phyloP scores from a whole-genome alignment of 2,113 vertebrate species.

The Casuarius casuarius region DNA sequence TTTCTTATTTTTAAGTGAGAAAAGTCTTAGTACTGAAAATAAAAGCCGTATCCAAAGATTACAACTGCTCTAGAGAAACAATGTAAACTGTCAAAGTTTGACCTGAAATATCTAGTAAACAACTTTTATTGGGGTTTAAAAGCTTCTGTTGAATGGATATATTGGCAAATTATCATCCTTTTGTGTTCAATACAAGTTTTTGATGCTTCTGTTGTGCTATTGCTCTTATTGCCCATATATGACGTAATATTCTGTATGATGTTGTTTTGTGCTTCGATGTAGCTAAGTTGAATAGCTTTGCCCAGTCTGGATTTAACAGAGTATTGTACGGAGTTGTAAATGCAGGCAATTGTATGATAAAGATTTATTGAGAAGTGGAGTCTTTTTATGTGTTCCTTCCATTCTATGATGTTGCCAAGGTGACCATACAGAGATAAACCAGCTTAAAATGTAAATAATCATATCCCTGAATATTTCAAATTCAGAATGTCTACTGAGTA shows the following conservation, averaged over 20 bases:
- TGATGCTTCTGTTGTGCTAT: background rate
- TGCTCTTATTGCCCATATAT: background rate
- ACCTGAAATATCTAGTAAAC: conserved; percentile 18
- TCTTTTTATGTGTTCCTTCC: background rate
- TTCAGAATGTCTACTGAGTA: conserved; percentile 31
- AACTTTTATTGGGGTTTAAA: conserved; percentile 6
- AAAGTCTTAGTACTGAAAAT: conserved; percentile 48
- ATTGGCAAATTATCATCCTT: background rate
- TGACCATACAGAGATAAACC: conserved; percentile 43
- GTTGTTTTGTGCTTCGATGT: background rate
- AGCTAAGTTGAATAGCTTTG: background rate
- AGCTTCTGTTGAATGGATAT: background rate
- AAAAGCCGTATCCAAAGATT: conserved; percentile 37
- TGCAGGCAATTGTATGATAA: conserved; percentile 6
- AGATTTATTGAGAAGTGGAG: background rate
- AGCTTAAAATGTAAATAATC: conserved; percentile 54
- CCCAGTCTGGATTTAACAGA: background rate
- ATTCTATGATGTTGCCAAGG: conserved; percentile 34
- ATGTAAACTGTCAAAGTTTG: conserved; percentile 20
- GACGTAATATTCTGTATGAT: background rate
- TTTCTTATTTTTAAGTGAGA: conserved; percentile 31
- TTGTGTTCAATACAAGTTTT: background rate
- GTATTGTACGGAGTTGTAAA: background rate
- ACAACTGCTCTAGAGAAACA: background rate
- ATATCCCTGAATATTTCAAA: conserved; percentile 33